Evolutionary conservation across 2,113 vertebrate genomes (phyloP), one percentile per base, ranked within the genome.

Genomic region (Larimichthys crocea): DNA sequence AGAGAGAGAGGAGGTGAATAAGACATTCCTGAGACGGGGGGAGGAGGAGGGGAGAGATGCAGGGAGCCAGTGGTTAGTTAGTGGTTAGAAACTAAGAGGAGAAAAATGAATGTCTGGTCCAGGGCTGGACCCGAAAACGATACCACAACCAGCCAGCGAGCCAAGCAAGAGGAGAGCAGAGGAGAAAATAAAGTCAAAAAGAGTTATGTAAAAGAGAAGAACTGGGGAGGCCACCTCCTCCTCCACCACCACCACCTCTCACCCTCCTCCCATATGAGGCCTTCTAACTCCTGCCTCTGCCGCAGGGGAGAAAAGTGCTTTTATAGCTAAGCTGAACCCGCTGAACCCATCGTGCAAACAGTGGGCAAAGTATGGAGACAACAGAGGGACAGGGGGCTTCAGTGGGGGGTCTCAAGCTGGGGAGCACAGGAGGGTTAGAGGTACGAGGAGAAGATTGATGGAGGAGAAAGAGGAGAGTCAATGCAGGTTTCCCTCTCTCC

Each of bases 51-150:
- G 62, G 61, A 79, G 85, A 7, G 65, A 57, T 60, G 74, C 70
- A 85, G 87, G 91, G 88, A 92, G 90, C 83, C 91, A 91, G 91
- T 83, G 91, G 89, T 92, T 92, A 89, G 90, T 91, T 92, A 92
- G 91, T 29, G 93, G 94, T 94, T 92, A 87, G 89, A 91, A 85
- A 93, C 91, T 94, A 93, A 94, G 86, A 90, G 89, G 90, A 94
- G 87, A 94, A 93, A 93, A 93, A 94, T 94, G 92, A 93, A 89
- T 35, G 61, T 90, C 90, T 91, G 88, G 89, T 93, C 90, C 92
- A 92, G 90, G 89, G 88, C 80, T 81, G 89, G 90, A 88, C 82
- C 83, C 76, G 77, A 82, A 76, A 86, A 90, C 76, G 55, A 82
- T 70, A 92, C 92, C 91, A 48, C 91, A 92, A 75, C 84, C 88